Conservation (phyloP, 2,888 invertebrate genomes). For the Drosophila macrothrix region DNA sequence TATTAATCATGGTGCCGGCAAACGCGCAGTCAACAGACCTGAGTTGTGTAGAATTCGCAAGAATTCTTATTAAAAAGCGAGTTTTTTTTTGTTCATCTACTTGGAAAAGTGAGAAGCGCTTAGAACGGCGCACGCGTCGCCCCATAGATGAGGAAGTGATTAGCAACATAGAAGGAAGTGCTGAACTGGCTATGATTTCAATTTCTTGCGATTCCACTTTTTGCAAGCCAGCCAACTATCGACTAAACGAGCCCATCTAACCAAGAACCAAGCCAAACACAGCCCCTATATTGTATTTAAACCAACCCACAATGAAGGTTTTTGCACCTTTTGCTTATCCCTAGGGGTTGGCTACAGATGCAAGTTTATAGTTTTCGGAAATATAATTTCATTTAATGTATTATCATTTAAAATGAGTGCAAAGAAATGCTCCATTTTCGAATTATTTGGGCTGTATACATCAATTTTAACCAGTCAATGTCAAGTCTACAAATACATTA, state of each 20-base stretch:
- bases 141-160: slow-evolving; percentile 79
- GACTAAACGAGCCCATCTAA: slow-evolving; percentile 32
- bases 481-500: slow-evolving; percentile 33
- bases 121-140: slow-evolving; percentile 78
- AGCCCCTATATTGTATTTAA: not conserved
- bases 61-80: slow-evolving; percentile 80
- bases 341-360: not conserved
- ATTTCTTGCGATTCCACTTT: slow-evolving; percentile 70
- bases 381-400: not conserved
- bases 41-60: slow-evolving; percentile 68
- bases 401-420: not conserved
- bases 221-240: slow-evolving; percentile 38
- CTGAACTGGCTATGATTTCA: slow-evolving; percentile 71
- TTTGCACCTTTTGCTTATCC: no score
- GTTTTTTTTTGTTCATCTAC: slow-evolving; percentile 53
- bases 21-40: slow-evolving; percentile 22
- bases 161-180: slow-evolving; percentile 77
- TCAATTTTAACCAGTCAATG: not conserved
- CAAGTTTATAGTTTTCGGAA: accelerated
- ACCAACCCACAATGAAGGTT: not conserved
- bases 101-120: slow-evolving; percentile 79
- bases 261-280: not conserved
- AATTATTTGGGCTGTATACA: not conserved
- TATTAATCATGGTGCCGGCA: slow-evolving; percentile 71
- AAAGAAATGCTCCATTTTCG: not conserved